phyloP scores from a whole-genome alignment of 2,888 invertebrate genomes.

The Scaptomyza parva region DNA sequence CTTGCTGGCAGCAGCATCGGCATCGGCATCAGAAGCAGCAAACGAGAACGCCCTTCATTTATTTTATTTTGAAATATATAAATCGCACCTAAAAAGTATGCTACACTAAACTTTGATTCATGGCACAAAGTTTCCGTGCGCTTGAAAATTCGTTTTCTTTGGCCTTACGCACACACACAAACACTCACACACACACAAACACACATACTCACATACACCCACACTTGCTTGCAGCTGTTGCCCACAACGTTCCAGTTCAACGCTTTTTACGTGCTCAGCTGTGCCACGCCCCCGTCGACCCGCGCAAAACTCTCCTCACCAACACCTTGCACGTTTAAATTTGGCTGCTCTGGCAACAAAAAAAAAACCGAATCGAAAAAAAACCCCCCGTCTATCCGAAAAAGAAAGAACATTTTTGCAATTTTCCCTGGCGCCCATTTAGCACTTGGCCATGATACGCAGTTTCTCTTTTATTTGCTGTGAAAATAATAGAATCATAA shows the following conservation, averaged over 20 bases:
- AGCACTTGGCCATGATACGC: conserved; percentile 79
- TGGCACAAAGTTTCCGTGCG: conserved; percentile 77
- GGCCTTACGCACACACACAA: conserved; percentile 62
- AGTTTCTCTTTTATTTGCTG: conserved; percentile 81
- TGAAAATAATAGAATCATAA: conserved; percentile 79
- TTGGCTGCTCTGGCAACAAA: conserved; percentile 44
- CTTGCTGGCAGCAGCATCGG: conserved; percentile 33
- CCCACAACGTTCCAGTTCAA: conserved; percentile 79
- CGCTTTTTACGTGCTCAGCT: conserved; percentile 79
- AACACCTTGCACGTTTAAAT: conserved; percentile 46
- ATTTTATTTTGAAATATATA: conserved; percentile 82
- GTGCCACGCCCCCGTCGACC: conserved; percentile 56
- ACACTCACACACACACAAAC: conserved; percentile 38
- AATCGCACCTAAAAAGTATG: conserved; percentile 82
- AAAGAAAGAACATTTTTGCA: conserved; percentile 60
- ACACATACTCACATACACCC: conserved; percentile 28
- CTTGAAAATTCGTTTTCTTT: conserved; percentile 76
- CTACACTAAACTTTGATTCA: conserved; percentile 81
- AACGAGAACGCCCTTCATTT: conserved; percentile 78
- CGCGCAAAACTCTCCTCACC: conserved; percentile 11
- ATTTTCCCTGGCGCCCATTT: conserved; percentile 78
- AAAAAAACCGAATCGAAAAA: conserved; percentile 14
- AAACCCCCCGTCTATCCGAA: conserved; percentile 3
- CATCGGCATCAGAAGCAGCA: conserved; percentile 3
- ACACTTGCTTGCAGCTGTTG: conserved; percentile 73